Conservation (phyloP, 2,888 invertebrate genomes). For the Synanthedon andrenaeformis region DNA sequence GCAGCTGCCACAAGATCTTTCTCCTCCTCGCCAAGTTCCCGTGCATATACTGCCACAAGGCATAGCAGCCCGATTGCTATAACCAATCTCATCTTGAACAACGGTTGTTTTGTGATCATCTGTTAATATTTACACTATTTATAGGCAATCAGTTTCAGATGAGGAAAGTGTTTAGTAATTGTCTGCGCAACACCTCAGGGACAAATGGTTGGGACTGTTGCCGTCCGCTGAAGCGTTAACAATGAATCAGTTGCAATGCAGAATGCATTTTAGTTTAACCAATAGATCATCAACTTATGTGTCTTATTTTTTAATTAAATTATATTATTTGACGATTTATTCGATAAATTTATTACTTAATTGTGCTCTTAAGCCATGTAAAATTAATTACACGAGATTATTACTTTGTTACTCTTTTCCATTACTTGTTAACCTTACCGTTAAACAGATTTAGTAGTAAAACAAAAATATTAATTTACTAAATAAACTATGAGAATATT, state of each 20-base stretch:
- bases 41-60: constrained; percentile 49
- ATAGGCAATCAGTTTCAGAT: constrained; percentile 39
- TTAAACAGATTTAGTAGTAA: too few species aligned
- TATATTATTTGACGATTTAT: too few species aligned
- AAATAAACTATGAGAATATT: too few species aligned
- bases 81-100: constrained; percentile 51
- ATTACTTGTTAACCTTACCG: too few species aligned
- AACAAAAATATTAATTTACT: too few species aligned
- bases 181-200: constrained; percentile 43
- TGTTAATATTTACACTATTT: constrained; percentile 39
- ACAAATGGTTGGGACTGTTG: constrained; percentile 26
- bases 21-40: constrained; percentile 44
- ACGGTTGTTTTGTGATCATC: constrained; percentile 27
- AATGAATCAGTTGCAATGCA: not conserved
- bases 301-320: too few species aligned
- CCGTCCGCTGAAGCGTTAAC: constrained; percentile 39
- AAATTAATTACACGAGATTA: too few species aligned
- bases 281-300: constrained; percentile 20
- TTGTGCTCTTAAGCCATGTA: too few species aligned
- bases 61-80: constrained; percentile 45
- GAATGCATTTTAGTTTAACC: constrained; percentile 11
- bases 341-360: too few species aligned
- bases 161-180: constrained; percentile 54
- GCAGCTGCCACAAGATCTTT: constrained; percentile 57
- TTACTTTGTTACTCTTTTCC: too few species aligned